Conservation (phyloP, 2,888 invertebrate genomes). For the Exephanes ischioxanthus region DNA sequence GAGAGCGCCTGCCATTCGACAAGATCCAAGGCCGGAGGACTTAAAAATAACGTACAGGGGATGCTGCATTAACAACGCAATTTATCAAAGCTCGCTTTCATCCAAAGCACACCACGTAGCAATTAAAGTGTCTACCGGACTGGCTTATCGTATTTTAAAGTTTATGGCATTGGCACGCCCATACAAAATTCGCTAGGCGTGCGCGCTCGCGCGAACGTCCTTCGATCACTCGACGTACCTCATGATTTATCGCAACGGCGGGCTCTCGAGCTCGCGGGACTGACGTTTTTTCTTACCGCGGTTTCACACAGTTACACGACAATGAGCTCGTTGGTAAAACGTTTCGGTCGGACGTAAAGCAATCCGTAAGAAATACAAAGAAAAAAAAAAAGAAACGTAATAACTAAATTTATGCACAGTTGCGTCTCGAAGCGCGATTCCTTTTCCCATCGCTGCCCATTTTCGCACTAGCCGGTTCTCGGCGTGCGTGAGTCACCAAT, state of each 20-base stretch:
- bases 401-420: slow-evolving; percentile 31
- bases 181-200: slow-evolving; percentile 80
- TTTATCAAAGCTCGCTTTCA: slow-evolving; percentile 83
- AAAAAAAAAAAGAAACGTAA: background rate
- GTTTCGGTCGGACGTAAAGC: background rate
- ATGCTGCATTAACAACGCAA: slow-evolving; percentile 80
- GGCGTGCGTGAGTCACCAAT: slow-evolving; percentile 68
- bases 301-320: background rate
- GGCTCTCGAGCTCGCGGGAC: slow-evolving; percentile 13
- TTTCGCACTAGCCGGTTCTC: slow-evolving; percentile 50
- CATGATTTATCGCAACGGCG: slow-evolving; percentile 55
- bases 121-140: slow-evolving; percentile 82
- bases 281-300: background rate
- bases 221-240: slow-evolving; percentile 55
- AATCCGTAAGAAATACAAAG: background rate
- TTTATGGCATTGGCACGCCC: slow-evolving; percentile 83
- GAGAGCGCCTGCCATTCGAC: slow-evolving; percentile 10
- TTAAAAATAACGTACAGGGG: slow-evolving; percentile 72
- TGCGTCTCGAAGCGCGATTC: slow-evolving; percentile 30
- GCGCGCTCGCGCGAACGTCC: slow-evolving; percentile 53
- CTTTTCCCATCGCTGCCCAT: background rate
- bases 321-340: slow-evolving; percentile 14
- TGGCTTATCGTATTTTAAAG: slow-evolving; percentile 83
- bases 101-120: slow-evolving; percentile 81
- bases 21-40: slow-evolving; percentile 8